phyloP scores from a whole-genome alignment of 2,797 vertebrate genomes.

The Acridotheres tristis region DNA sequence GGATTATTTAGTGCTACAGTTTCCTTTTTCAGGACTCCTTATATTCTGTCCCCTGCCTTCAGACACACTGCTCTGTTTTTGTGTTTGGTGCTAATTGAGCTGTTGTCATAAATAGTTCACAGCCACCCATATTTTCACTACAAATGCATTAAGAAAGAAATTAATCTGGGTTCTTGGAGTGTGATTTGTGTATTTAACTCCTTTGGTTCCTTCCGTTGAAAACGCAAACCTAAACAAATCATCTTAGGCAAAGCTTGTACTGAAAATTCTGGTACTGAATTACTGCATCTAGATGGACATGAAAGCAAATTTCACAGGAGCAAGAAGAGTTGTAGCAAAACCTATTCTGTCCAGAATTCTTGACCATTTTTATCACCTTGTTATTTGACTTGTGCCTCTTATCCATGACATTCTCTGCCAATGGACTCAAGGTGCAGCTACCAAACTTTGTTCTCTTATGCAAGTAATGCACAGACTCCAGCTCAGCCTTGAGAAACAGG shows the following conservation, averaged over 20 bases:
- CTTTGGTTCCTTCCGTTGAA: neutral
- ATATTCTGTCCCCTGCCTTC: neutral
- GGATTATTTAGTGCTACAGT: neutral
- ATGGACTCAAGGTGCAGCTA: neutral
- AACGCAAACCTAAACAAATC: neutral
- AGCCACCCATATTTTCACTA: neutral
- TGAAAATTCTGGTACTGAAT: neutral
- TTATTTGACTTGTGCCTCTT: neutral
- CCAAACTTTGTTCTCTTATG: neutral
- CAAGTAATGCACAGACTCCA: accelerated
- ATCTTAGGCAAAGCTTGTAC: neutral
- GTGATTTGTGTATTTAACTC: neutral
- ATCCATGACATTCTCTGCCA: neutral
- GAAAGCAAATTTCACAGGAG: neutral
- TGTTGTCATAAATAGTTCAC: neutral
- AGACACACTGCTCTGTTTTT: neutral
- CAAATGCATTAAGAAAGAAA: neutral
- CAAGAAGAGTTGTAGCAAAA: neutral
- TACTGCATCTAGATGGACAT: neutral
- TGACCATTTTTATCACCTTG: neutral
- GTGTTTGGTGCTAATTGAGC: neutral
- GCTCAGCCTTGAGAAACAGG: neutral
- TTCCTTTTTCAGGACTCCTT: neutral
- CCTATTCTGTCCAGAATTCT: neutral
- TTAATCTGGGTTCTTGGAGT: neutral